Base-by-base conservation (phyloP, 2,797 vertebrate genomes). In the Pitangus sulphuratus region DNA sequence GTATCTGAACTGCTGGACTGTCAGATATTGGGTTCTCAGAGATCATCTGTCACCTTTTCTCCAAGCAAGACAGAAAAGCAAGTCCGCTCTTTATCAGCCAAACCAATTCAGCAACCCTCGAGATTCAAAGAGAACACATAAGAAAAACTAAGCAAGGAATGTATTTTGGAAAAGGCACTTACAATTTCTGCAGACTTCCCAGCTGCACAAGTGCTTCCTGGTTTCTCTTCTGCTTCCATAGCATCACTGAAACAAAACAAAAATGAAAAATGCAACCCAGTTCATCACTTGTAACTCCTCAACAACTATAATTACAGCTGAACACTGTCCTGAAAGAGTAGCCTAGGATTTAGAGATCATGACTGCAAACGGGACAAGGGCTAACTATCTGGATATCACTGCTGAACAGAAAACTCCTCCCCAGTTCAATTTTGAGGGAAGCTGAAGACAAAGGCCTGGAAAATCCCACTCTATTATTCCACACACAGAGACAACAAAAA, bases 201-300 rank as follows among this genome's bases (percentile, higher is more conserved):
- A 47, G 98, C 98, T 48, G 98, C 98, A 68, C 98, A 98, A 28
- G 98, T 97, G 95, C 98, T 99, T 76, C 98, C 98, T 86, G 98
- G 93, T 93, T 99, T 99, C 24, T 99, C 99, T 82, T 99, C 99
- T 0, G 99, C 99, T 97, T 99, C 99, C 99, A 99, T 99, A 25
- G 98, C 97, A 58, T 99, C 99, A 98, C 99, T 99, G 95, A 84
- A 97, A 97, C n/a, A 70, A 97, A 98, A 74, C 90, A 69, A 42
- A 94, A 93, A 48, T 35, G 0, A 90, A 93, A 83, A 93, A 64
- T 47, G 30, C 2, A 69, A 69, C 44, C 64, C 47, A 86, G 22
- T 66, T 89, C 26, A 78, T 61, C 62, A 84, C 28, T 24, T 4
- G 1, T 30, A 90, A 72, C 31, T 56, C 72, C 26, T 37, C 45